Conservation (phyloP, 2,888 invertebrate genomes). For the Nephrotoma guestfalica region DNA sequence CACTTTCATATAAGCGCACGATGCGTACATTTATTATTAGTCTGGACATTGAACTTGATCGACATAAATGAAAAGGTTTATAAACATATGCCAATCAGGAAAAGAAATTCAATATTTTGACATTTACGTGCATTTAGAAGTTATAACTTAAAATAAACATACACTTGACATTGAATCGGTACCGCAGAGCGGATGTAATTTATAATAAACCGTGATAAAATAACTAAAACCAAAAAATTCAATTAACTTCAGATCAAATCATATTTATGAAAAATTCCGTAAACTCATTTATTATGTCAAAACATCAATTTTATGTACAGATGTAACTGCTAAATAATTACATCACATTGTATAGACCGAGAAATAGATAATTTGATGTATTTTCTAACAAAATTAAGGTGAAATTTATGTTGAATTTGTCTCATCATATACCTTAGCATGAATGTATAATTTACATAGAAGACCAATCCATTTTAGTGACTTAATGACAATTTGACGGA, state of each 20-base stretch:
- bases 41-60: not conserved
- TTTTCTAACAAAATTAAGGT: not conserved
- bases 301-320: not conserved
- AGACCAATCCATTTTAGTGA: not conserved
- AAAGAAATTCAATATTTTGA: not conserved
- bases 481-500: not conserved
- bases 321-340: not conserved
- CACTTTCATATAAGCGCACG: not conserved
- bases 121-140: not conserved
- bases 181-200: not conserved
- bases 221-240: not conserved
- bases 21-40: not conserved
- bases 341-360: not conserved
- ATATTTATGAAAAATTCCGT: not conserved
- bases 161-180: not conserved
- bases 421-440: not conserved
- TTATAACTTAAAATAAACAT: not conserved
- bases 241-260: not conserved
- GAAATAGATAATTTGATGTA: not conserved
- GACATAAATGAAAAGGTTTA: not conserved
- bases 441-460: not conserved
- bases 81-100: not conserved
- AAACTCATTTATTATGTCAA: not conserved
- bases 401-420: not conserved
- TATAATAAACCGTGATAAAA: not conserved